Conservation (phyloP, 2,888 invertebrate species). For the Nasonia oneida region DNA sequence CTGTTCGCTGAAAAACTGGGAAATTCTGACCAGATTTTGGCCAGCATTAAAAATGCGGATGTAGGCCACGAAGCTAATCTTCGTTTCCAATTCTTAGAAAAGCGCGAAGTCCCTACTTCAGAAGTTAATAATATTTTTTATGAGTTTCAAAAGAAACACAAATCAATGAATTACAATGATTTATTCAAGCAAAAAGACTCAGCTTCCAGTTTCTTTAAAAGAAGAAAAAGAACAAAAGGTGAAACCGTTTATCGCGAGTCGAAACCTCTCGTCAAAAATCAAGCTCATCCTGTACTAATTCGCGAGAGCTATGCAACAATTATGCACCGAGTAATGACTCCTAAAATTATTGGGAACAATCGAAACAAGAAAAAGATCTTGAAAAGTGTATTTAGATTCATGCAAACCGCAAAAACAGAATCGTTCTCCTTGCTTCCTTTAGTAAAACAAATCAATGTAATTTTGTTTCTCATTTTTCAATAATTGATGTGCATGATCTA, state of each 20-base stretch:
- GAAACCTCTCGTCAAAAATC: conserved; percentile 28
- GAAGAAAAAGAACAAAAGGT: conserved; percentile 18
- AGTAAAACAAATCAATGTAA: conserved; percentile 46
- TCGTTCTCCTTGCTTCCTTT: conserved; percentile 23
- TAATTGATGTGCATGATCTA: background rate
- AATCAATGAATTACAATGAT: background rate
- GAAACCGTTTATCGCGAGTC: background rate
- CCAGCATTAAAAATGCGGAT: conserved; percentile 2
- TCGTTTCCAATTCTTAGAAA: background rate
- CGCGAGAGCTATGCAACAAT: conserved; percentile 32
- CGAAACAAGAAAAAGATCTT: conserved; percentile 58
- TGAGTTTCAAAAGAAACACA: conserved; percentile 26
- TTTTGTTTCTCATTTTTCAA: background rate
- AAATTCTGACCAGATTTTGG: background rate
- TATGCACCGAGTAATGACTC: conserved; percentile 25
- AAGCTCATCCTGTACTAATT: conserved; percentile 44
- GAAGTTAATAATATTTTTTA: conserved; percentile 5
- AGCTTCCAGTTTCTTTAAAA: background rate
- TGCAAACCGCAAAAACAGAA: conserved; percentile 46
- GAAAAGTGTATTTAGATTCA: conserved; percentile 47
- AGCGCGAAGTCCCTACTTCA: fast-evolving
- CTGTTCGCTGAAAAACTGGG: background rate
- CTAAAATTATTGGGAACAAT: conserved; percentile 32
- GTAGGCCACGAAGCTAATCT: conserved; percentile 1
- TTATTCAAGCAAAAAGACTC: conserved; percentile 32